phyloP scores from a whole-genome alignment of 2,888 invertebrate species.

The Eilema griseolum region DNA sequence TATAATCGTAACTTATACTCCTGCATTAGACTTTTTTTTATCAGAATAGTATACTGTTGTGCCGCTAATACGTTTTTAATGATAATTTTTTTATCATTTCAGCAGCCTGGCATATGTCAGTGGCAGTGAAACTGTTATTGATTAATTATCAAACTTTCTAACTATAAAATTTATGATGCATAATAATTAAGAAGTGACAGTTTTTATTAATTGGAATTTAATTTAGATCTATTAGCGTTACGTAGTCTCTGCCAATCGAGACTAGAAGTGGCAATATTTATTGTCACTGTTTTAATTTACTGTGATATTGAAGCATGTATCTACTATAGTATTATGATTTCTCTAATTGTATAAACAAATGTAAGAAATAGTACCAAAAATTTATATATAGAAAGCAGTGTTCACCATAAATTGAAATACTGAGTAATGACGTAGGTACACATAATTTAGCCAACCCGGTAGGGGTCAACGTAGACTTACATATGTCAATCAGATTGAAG shows the following conservation, averaged over 20 bases:
- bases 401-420: background rate
- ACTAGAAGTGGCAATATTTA: background rate
- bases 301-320: background rate
- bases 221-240: constrained; percentile 13
- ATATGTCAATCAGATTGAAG: too few species aligned
- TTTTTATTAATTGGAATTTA: constrained; percentile 24
- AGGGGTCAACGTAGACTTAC: too few species aligned
- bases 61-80: constrained; percentile 76
- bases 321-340: background rate
- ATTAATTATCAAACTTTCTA: constrained; percentile 42
- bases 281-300: constrained; percentile 1
- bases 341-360: background rate
- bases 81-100: constrained; percentile 54
- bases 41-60: constrained; percentile 65
- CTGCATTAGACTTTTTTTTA: constrained; percentile 41
- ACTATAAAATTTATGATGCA: constrained; percentile 36
- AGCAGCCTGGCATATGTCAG: constrained; percentile 23
- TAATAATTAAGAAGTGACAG: constrained; percentile 26
- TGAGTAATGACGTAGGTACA: background rate
- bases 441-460: too few species aligned
- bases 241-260: background rate
- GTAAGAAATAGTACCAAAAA: background rate
- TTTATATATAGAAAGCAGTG: background rate
- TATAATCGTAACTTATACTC: background rate
- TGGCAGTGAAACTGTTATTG: constrained; percentile 43